These are phyloP conservation scores for Leucosticte australis DNA, from an alignment of 2,113 vertebrate species.

Conservation along the genomic window DNA sequence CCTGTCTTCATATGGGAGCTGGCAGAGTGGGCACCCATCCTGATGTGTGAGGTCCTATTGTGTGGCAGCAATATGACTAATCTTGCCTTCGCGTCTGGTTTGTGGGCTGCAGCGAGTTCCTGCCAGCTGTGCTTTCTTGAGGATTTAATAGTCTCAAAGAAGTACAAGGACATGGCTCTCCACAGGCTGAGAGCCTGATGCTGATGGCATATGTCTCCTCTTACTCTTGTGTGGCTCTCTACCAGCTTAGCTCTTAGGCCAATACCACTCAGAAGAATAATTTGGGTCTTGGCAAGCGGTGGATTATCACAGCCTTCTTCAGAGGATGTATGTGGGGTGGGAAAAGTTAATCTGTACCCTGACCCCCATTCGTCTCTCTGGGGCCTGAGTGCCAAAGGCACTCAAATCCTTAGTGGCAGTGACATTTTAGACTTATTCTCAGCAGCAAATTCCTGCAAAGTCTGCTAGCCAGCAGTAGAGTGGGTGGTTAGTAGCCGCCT, in stretches of 20 bases:
- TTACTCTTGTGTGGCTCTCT: not conserved
- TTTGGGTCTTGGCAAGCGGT: not conserved
- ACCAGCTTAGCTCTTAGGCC: not conserved
- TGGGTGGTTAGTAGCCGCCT: not conserved
- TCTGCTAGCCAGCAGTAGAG: not conserved
- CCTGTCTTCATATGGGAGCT: not conserved
- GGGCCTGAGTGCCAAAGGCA: not conserved
- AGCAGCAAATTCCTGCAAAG: not conserved
- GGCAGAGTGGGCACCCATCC: fast-evolving
- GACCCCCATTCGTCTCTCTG: not conserved
- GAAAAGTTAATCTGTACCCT: not conserved
- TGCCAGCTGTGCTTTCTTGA: not conserved
- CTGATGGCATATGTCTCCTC: not conserved
- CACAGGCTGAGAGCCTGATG: not conserved
- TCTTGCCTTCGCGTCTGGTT: not conserved
- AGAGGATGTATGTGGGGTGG: not conserved
- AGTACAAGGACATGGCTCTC: not conserved
- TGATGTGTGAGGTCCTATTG: not conserved
- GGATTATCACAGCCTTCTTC: not conserved
- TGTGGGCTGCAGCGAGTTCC: not conserved
- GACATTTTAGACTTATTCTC: not conserved
- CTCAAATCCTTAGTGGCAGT: not conserved
- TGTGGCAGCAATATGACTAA: not conserved
- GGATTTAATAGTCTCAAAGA: not conserved
- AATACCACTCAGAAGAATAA: not conserved